Conservation (phyloP, 2,888 invertebrate genomes). For the Saturnia japonica region DNA sequence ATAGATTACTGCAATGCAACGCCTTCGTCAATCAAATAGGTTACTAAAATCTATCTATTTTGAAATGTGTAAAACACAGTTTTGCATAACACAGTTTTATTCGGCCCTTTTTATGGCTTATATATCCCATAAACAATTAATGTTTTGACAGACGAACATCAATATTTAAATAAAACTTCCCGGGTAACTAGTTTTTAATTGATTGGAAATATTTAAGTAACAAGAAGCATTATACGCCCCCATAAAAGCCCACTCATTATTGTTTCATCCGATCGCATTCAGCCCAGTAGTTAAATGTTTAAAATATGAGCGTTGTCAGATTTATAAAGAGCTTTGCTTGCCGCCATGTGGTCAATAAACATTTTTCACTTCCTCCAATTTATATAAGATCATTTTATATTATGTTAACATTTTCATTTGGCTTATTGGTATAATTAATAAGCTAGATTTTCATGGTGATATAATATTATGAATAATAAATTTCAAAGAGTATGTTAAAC, state of each 20-base stretch:
- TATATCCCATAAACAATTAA: slow-evolving; percentile 1
- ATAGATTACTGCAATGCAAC: too few relatives aligned
- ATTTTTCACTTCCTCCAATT: slow-evolving; percentile 46
- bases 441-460: neutral
- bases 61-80: neutral
- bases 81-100: neutral
- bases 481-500: neutral
- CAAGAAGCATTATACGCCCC: slow-evolving; percentile 52
- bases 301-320: slow-evolving; percentile 60
- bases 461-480: neutral
- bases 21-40: too few relatives aligned
- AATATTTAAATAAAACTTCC: neutral
- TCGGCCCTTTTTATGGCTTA: neutral
- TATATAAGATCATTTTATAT: slow-evolving; percentile 16
- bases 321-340: slow-evolving; percentile 38
- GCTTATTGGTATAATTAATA: neutral
- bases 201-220: slow-evolving; percentile 42
- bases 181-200: slow-evolving; percentile 18
- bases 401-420: slow-evolving; percentile 1
- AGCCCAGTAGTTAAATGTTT: slow-evolving; percentile 56
- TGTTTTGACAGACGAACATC: slow-evolving; percentile 6
- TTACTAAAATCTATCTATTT: neutral
- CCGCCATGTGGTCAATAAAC: slow-evolving; percentile 49
- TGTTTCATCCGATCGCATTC: slow-evolving; percentile 46
- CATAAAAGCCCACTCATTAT: slow-evolving; percentile 61